Percentiles rank a stretch among this genome's conserved stretches.
phyloP scores from a whole-genome alignment of 2,113 vertebrate species.

The Cyprinodon brontotheroides region DNA sequence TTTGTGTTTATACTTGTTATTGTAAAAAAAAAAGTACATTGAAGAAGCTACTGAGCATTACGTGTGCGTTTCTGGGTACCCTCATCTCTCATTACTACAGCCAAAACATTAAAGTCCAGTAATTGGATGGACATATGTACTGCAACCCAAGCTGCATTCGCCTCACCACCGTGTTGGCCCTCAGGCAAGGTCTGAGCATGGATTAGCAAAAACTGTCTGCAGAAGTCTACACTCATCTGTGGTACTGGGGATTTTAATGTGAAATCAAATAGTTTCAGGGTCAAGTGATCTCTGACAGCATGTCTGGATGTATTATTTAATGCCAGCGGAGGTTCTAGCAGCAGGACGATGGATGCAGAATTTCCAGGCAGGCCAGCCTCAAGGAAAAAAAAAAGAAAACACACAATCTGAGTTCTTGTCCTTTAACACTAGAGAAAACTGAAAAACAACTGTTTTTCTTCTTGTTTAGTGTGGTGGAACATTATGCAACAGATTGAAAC shows the following conservation, averaged over 20 bases:
- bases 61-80: constrained; percentile 13
- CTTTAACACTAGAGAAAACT: constrained; percentile 48
- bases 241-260: constrained; percentile 64
- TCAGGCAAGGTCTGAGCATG: constrained; percentile 72
- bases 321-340: constrained; percentile 44
- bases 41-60: constrained; percentile 1
- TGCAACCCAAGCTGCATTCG: constrained; percentile 59
- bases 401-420: constrained; percentile 22
- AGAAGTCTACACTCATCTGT: constrained; percentile 53
- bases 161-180: constrained; percentile 41
- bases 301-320: constrained; percentile 74
- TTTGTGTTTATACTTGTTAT: background rate
- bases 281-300: constrained; percentile 72
- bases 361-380: constrained; percentile 27
- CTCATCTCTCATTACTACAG: constrained; percentile 48
- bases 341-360: constrained; percentile 44
- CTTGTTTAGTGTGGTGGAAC: constrained; percentile 24
- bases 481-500: constrained; percentile 68
- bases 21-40: too few species aligned
- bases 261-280: constrained; percentile 77
- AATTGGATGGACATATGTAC: constrained; percentile 69
- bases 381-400: constrained; percentile 2
- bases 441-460: constrained; percentile 36
- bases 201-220: constrained; percentile 68
- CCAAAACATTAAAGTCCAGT: constrained; percentile 57